Percentiles rank a stretch among this genome's conserved stretches.
phyloP scores from a whole-genome alignment of 2,797 vertebrate genomes.

The Galagoides demidoff region DNA sequence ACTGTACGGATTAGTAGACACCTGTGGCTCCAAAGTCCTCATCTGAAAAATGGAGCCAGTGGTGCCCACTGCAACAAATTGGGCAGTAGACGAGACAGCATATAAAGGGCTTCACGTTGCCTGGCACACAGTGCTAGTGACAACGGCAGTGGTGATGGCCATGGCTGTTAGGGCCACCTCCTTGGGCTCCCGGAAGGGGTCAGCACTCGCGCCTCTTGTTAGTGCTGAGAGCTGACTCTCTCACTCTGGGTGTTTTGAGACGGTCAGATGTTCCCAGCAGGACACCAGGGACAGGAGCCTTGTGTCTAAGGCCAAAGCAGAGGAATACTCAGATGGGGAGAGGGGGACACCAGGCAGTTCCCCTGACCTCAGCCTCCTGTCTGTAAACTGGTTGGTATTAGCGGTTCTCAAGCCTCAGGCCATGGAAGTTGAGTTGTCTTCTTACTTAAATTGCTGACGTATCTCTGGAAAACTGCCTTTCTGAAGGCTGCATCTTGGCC shows the following conservation, averaged over 20 bases:
- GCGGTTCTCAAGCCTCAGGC: neutral
- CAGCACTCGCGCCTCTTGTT: neutral
- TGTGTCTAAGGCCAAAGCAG: neutral
- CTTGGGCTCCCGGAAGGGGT: neutral
- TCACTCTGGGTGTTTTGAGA: neutral
- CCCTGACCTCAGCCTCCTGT: neutral
- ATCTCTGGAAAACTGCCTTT: neutral
- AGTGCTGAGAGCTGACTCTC: neutral
- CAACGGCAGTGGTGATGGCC: neutral
- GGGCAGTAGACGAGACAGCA: neutral
- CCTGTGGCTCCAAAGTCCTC: neutral
- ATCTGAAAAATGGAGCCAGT: neutral
- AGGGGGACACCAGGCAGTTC: neutral
- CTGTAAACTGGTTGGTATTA: too few relatives aligned
- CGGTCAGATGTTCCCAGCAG: neutral
- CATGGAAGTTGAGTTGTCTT: neutral
- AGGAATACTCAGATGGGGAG: neutral
- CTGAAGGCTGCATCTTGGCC: neutral
- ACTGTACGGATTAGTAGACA: neutral
- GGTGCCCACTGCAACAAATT: neutral
- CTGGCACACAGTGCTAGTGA: neutral
- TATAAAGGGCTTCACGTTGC: neutral
- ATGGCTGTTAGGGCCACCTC: neutral
- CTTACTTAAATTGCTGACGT: neutral
- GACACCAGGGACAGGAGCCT: neutral